These are phyloP conservation scores for Gasterosteus nipponicus DNA, from an alignment of 2,113 vertebrate species.

Conservation along the genomic window DNA sequence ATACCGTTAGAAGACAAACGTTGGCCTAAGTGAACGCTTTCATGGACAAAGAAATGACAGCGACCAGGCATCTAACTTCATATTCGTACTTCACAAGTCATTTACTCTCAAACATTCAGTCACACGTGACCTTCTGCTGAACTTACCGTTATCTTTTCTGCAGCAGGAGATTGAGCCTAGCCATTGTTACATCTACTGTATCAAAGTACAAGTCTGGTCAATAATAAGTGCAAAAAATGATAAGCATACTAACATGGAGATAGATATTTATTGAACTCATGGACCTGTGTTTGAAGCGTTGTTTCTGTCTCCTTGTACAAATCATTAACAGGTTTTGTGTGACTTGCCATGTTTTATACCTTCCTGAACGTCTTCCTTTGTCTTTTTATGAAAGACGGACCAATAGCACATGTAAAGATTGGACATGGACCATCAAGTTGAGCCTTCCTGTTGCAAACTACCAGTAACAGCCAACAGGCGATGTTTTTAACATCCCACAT, in stretches of 20 bases:
- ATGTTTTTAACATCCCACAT: conserved; percentile 1
- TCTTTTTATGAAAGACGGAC: conserved; percentile 16
- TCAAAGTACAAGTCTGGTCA: background rate
- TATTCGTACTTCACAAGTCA: background rate
- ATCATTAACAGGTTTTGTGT: conserved; percentile 56
- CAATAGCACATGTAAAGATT: conserved; percentile 34
- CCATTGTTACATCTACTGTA: background rate
- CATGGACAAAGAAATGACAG: background rate
- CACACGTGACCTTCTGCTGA: conserved; percentile 16
- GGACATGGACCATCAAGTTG: conserved; percentile 24
- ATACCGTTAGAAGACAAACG: conserved; percentile 6
- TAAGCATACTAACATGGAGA: background rate
- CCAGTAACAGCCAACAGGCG: background rate
- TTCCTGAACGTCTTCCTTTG: conserved; percentile 23
- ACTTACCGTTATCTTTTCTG: background rate
- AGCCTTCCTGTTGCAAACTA: conserved; percentile 6
- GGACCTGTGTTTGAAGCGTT: background rate
- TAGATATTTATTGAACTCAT: conserved; percentile 47
- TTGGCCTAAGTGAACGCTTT: background rate
- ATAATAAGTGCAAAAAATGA: background rate
- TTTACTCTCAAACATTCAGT: background rate
- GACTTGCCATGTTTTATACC: conserved; percentile 13
- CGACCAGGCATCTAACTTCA: background rate
- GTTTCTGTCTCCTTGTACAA: conserved; percentile 33
- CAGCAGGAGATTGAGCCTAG: background rate